Conservation (phyloP, 2,113 vertebrate species). For the Oplegnathus fasciatus region DNA sequence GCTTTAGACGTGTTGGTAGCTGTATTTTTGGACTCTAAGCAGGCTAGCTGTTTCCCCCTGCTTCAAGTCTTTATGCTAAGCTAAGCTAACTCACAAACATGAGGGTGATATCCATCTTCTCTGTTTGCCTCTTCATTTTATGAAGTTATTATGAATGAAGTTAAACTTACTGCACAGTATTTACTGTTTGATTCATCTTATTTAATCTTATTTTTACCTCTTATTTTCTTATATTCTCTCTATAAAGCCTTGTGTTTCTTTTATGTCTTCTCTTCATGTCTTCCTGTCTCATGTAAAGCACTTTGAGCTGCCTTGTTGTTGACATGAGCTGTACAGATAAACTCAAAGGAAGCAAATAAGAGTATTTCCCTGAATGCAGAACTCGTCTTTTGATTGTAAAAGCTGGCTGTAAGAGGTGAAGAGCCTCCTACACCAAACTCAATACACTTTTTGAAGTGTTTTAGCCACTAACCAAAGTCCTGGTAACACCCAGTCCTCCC, state of each 20-base stretch:
- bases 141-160: too few species aligned
- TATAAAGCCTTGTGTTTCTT: too few species aligned
- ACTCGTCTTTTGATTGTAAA: not conserved
- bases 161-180: too few species aligned
- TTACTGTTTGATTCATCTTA: too few species aligned
- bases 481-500: conserved; percentile 52
- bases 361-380: not conserved
- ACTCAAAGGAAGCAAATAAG: not conserved
- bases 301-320: too few species aligned
- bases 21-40: not conserved
- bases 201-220: too few species aligned
- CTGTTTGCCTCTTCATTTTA: too few species aligned
- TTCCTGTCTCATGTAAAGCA: too few species aligned
- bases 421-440: not conserved
- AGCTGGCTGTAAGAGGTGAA: not conserved
- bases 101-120: not conserved
- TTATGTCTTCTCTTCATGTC: too few species aligned
- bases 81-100: not conserved
- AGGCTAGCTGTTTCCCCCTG: not conserved
- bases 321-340: too few species aligned
- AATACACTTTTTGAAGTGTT: conserved; percentile 2
- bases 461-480: conserved; percentile 25
- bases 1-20: not conserved
- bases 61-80: not conserved
- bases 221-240: too few species aligned